Conservation (phyloP, 2,888 invertebrate species). For the Helicoverpa assulta region DNA sequence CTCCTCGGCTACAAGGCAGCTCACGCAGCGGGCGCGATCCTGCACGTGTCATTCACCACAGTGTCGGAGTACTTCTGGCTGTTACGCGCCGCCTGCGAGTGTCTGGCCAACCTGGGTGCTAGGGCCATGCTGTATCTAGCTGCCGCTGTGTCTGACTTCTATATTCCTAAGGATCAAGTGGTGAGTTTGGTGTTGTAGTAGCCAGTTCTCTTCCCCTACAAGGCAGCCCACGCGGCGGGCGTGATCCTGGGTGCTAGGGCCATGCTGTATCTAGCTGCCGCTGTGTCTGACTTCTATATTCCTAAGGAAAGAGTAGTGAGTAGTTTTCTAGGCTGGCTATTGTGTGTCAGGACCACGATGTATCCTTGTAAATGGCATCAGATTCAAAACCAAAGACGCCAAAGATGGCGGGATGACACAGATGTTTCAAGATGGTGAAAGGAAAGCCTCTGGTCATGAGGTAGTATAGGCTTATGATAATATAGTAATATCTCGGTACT, state of each 20-base stretch:
- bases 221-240: slow-evolving; percentile 93
- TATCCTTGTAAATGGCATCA: no score
- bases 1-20: slow-evolving; percentile 95
- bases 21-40: slow-evolving; percentile 92
- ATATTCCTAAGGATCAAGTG: slow-evolving; percentile 97
- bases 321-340: no score
- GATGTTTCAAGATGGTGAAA: no score
- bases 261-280: slow-evolving; percentile 98
- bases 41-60: slow-evolving; percentile 95
- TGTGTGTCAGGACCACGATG: no score
- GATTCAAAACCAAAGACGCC: no score
- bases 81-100: slow-evolving; percentile 95
- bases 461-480: no score
- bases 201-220: slow-evolving; percentile 94
- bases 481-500: no score
- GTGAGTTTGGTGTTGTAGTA: slow-evolving; percentile 73
- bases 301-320: slow-evolving; percentile 94
- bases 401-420: no score
- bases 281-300: slow-evolving; percentile 99
- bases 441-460: no score
- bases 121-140: slow-evolving; percentile 97
- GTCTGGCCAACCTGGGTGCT: slow-evolving; percentile 92
- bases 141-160: slow-evolving; percentile 99
- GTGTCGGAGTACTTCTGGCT: slow-evolving; percentile 98
- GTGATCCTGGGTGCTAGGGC: slow-evolving; percentile 93